Evolutionary conservation across 2,888 invertebrate species (phyloP).

Genomic region (Diplolepis rosae): DNA sequence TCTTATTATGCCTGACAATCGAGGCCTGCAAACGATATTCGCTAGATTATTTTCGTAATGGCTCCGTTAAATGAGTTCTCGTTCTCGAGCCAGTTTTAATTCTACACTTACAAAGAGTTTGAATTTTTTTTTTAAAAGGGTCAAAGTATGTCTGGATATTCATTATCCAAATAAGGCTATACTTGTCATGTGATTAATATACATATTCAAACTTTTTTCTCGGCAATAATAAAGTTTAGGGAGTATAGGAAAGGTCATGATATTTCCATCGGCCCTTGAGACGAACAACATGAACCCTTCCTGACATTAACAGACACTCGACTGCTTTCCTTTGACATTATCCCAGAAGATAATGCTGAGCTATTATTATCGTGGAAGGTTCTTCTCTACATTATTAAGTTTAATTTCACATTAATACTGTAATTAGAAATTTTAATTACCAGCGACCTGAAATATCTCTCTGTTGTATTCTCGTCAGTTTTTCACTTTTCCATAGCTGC

Average conservation of each 20-base stretch:
- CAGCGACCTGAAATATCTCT: conserved; percentile 30
- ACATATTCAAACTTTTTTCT: too few relatives aligned
- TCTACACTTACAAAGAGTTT: too few relatives aligned
- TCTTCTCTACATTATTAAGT: conserved; percentile 25
- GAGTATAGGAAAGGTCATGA: conserved; percentile 59
- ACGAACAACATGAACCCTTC: conserved; percentile 48
- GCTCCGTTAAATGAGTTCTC: conserved; percentile 1
- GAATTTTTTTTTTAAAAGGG: background rate
- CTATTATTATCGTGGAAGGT: background rate
- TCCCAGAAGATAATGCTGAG: background rate
- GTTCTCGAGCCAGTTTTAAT: conserved; percentile 6
- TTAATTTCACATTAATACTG: conserved; percentile 10
- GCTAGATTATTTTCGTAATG: conserved; percentile 22
- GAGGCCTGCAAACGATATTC: conserved; percentile 24
- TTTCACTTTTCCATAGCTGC: conserved; percentile 37
- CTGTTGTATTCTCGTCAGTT: conserved; percentile 25
- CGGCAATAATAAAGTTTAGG: too few relatives aligned
- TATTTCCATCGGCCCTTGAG: conserved; percentile 54
- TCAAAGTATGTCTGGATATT: too few relatives aligned
- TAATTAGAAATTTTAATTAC: conserved; percentile 23
- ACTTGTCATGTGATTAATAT: too few relatives aligned
- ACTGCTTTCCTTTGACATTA: conserved; percentile 31
- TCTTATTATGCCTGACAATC: conserved; percentile 36
- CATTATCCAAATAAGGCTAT: too few relatives aligned
- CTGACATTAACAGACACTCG: conserved; percentile 51